phyloP scores from a whole-genome alignment of 2,888 invertebrate species.

The Drosophila subsilvestris region DNA sequence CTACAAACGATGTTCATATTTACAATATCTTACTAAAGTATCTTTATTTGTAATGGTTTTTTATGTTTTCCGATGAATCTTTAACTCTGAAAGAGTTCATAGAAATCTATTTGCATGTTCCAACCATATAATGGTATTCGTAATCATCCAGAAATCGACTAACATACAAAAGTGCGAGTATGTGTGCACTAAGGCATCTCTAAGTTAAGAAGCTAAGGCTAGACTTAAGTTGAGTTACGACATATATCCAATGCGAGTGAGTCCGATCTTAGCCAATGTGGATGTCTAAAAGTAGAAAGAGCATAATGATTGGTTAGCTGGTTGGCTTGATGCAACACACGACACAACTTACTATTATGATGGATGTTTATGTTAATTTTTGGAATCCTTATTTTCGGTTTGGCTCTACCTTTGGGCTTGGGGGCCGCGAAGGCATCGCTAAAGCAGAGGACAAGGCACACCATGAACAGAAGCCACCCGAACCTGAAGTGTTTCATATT shows the following conservation, averaged over 20 bases:
- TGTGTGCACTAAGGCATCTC: not conserved
- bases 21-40: not conserved
- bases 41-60: not conserved
- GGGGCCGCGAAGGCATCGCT: constrained; percentile 44
- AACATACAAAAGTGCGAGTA: not conserved
- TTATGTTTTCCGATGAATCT: not conserved
- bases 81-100: not conserved
- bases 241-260: not conserved
- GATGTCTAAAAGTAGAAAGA: constrained; percentile 49
- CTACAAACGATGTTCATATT: not conserved
- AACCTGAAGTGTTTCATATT: constrained; percentile 61
- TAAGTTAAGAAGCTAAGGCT: not conserved
- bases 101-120: not conserved
- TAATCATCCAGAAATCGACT: not conserved
- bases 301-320: not conserved
- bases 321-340: no score
- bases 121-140: no score
- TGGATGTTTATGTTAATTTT: constrained; percentile 59
- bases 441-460: constrained; percentile 30
- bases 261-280: constrained; percentile 48
- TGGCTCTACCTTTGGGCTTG: constrained; percentile 41
- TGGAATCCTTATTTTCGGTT: constrained; percentile 29
- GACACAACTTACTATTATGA: constrained; percentile 57
- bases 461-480: constrained; percentile 45
- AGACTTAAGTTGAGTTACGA: not conserved